Conservation (phyloP, 2,888 invertebrate genomes). For the Drosophila niveifrons region DNA sequence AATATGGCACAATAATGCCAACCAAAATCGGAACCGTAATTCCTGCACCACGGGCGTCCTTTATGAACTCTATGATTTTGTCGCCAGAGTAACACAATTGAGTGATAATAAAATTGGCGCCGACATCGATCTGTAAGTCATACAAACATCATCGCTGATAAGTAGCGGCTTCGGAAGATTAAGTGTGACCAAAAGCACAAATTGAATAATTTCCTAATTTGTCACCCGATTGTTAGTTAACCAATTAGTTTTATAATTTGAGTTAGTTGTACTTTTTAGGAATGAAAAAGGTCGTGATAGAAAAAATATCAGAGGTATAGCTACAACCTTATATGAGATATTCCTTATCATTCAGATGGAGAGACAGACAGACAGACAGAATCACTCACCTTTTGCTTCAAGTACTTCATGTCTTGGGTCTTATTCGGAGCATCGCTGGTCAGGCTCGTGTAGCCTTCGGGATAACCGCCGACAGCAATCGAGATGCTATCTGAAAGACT, state of each 20-base stretch:
- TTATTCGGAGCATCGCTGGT: conserved; percentile 69
- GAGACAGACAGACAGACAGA: not conserved
- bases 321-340: too few species aligned
- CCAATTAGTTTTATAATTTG: too few species aligned
- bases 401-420: conserved; percentile 87
- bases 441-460: conserved; percentile 89
- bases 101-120: conserved; percentile 94
- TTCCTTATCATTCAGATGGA: too few species aligned
- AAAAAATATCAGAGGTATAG: too few species aligned
- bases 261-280: too few species aligned
- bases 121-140: conserved; percentile 87
- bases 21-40: conserved; percentile 93
- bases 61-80: conserved; percentile 88
- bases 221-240: too few species aligned
- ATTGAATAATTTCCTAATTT: too few species aligned
- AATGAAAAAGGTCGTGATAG: too few species aligned
- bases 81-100: conserved; percentile 92
- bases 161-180: not conserved
- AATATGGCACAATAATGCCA: conserved; percentile 89
- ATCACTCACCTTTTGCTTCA: conserved; percentile 89
- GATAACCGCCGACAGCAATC: conserved; percentile 94
- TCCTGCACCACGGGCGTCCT: conserved; percentile 88
- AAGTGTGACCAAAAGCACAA: too few species aligned
- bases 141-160: not conserved
- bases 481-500: conserved; percentile 86